Percentiles rank a stretch among this genome's conserved stretches.
phyloP scores from a whole-genome alignment of 1,140 invertebrate species.

The Papilio aristodemus region DNA sequence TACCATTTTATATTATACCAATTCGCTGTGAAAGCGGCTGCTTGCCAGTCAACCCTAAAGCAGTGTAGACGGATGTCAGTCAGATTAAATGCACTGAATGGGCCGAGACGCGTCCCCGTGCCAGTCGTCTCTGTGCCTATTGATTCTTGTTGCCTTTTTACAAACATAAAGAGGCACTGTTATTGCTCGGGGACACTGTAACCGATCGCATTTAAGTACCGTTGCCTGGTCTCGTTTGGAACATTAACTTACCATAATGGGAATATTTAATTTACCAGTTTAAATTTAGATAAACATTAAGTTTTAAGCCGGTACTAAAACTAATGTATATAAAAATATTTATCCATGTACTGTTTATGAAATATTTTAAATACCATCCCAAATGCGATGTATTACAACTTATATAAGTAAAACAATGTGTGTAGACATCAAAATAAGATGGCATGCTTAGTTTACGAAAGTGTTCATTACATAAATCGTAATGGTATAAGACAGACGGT shows the following conservation, averaged over 20 bases:
- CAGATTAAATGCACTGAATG: conserved; percentile 56
- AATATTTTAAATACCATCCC: too few species aligned
- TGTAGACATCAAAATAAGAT: too few species aligned
- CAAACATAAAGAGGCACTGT: conserved; percentile 44
- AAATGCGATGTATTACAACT: too few species aligned
- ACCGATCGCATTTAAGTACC: conserved; percentile 39
- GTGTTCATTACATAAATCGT: neutral
- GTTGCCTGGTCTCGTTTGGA: conserved; percentile 28
- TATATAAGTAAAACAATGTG: too few species aligned
- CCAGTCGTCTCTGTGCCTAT: conserved; percentile 47
- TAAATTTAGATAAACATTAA: conserved; percentile 12
- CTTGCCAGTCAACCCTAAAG: conserved; percentile 12
- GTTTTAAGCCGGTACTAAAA: neutral
- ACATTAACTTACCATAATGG: conserved; percentile 4
- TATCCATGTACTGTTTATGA: too few species aligned
- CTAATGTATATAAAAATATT: neutral
- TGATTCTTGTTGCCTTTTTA: conserved; percentile 48
- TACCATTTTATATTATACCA: neutral
- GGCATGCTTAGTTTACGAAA: too few species aligned
- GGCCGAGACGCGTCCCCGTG: conserved; percentile 47
- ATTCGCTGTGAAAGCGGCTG: neutral
- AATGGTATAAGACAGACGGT: conserved; percentile 2
- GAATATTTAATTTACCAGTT: conserved; percentile 9
- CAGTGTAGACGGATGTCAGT: conserved; percentile 43
- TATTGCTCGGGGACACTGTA: conserved; percentile 47